Evolutionary conservation across 2,888 invertebrate species (phyloP), one percentile per base, ranked within the genome.

Genomic region (Spodoptera littoralis): DNA sequence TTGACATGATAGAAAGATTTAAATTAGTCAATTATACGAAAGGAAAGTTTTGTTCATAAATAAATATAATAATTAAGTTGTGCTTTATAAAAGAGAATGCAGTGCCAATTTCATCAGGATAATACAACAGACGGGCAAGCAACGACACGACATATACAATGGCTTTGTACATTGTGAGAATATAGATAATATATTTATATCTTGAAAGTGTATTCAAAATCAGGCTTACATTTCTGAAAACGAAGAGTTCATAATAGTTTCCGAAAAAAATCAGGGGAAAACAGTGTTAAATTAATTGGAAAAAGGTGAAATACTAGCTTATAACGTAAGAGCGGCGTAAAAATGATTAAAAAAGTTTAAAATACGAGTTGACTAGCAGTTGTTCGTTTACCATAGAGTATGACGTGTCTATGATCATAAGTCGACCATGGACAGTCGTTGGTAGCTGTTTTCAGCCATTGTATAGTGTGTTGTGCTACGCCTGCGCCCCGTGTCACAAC

Each of bases 391-490:
- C 91, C 92, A 87, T 86, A 74, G 68, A 79, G 76, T 69, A 73
- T 64, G 60, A 66, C 76, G 69, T 66, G 79, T 87, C 83, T 88
- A 81, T 84, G 84, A 82, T 90, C 87, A 90, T 83, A 91, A 85
- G 73, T 90, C 87, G 83, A 89, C 90, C 90, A 91, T 86, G 84
- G 90, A 83, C 85, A 92, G 81, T 45, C 85, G 87, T 79, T 88
- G 88, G 85, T 91, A 91, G 81, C 80, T 82, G 74, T 84, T 84
- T 82, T 88, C 90, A 85, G 90, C 91, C 90, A 90, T 89, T 88
- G 92, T 90, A 91, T 89, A 88, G 84, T 90, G 90, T 84, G 89
- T 91, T 87, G 87, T 81, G 83, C 83, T 88, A 89, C 85, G 87
- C 83, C 88, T 84, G 78, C 85, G 84, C 70, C 87, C 89, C 88